Evolutionary conservation across 2,113 vertebrate genomes (phyloP).

Genomic region (Rhodinocichla rosea): DNA sequence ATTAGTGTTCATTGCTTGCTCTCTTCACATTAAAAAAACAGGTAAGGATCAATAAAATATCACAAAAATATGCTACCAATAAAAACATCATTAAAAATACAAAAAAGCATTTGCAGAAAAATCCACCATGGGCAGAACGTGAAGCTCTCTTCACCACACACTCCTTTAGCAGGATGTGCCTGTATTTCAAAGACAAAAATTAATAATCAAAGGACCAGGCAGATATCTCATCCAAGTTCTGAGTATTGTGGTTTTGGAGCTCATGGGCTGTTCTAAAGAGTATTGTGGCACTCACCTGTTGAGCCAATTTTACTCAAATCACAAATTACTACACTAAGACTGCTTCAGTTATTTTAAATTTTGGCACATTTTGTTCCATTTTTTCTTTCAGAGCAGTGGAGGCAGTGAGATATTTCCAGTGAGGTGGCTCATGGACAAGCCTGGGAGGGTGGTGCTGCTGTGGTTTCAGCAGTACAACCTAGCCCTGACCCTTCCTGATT

Average conservation of each 20-base stretch:
- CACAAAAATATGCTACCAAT: not conserved
- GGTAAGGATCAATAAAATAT: slow-evolving; percentile 3
- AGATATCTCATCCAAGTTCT: not conserved
- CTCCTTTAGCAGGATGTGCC: not conserved
- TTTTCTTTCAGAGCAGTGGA: not conserved
- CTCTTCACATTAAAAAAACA: slow-evolving; percentile 18
- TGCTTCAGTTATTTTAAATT: not conserved
- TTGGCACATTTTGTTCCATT: not conserved
- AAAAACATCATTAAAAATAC: not conserved
- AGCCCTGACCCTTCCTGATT: not conserved
- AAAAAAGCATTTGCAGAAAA: not conserved
- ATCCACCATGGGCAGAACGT: not conserved
- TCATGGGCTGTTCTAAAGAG: not conserved
- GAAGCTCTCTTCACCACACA: not conserved
- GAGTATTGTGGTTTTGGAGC: not conserved
- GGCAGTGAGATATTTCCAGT: not conserved
- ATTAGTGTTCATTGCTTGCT: not conserved
- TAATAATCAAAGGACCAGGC: not conserved
- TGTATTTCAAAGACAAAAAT: not conserved
- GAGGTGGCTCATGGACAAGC: not conserved
- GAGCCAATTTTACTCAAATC: not conserved
- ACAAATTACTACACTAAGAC: not conserved
- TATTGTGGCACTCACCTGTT: not conserved
- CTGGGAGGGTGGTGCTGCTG: not conserved
- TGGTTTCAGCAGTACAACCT: not conserved